phyloP scores from a whole-genome alignment of 2,888 invertebrate genomes.

The Psylliodes chrysocephalus region DNA sequence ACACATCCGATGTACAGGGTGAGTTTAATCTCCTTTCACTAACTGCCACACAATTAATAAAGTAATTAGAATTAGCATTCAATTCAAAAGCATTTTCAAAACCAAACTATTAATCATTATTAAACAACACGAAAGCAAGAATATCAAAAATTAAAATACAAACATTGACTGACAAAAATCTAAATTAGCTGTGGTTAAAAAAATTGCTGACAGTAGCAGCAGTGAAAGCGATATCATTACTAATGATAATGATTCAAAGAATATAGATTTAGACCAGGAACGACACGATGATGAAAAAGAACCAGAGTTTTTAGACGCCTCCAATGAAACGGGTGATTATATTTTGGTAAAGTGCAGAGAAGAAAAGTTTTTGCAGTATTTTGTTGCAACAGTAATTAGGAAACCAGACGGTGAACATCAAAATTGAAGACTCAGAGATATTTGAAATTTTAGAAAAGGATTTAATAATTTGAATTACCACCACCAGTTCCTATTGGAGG shows the following conservation, averaged over 20 bases:
- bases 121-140: too few relatives aligned
- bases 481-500: too few relatives aligned
- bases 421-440: not conserved
- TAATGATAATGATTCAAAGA: not conserved
- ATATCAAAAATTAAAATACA: too few relatives aligned
- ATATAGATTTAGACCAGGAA: slow-evolving; percentile 4
- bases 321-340: slow-evolving; percentile 4
- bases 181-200: not conserved
- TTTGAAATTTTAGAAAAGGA: not conserved
- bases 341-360: slow-evolving; percentile 4
- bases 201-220: not conserved
- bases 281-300: too few relatives aligned
- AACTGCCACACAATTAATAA: too few relatives aligned
- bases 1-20: too few relatives aligned
- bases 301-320: not conserved
- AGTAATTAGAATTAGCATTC: too few relatives aligned
- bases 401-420: not conserved
- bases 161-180: too few relatives aligned
- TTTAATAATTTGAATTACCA: too few relatives aligned
- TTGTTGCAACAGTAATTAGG: not conserved
- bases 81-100: too few relatives aligned
- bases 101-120: too few relatives aligned
- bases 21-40: too few relatives aligned
- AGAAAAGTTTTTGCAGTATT: not conserved
- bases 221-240: slow-evolving; percentile 1